Percentiles rank a stretch among this genome's conserved stretches.
Conservation (phyloP, 2,797 vertebrate genomes). For the Arnoldichthys spilopterus region DNA sequence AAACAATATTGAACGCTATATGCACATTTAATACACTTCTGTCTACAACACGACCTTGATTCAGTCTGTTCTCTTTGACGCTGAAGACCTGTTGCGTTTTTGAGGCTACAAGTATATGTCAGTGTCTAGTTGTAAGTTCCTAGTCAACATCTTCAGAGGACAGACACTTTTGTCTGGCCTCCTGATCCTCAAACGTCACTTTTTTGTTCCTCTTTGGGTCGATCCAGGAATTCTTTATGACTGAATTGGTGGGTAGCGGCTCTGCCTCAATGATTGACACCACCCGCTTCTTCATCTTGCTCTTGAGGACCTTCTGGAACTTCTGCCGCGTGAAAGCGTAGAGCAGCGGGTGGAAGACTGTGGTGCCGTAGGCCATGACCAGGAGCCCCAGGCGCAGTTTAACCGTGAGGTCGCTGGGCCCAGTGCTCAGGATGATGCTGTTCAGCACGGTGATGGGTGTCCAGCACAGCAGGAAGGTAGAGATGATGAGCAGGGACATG, state of each 20-base stretch:
- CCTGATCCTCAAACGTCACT: slow-evolving; percentile 87
- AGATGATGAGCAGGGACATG: slow-evolving; percentile 98
- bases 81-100: slow-evolving; percentile 15
- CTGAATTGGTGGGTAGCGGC: slow-evolving; percentile 87
- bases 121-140: slow-evolving; percentile 19
- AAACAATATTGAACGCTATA: slow-evolving; percentile 45
- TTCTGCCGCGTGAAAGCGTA: slow-evolving; percentile 98
- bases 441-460: slow-evolving; percentile 97
- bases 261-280: slow-evolving; percentile 94
- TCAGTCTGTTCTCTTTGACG: slow-evolving; percentile 21
- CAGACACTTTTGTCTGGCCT: slow-evolving; percentile 89
- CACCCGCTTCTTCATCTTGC: slow-evolving; percentile 96
- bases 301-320: slow-evolving; percentile 96
- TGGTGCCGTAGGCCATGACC: slow-evolving; percentile 98
- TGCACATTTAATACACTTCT: slow-evolving; percentile 38
- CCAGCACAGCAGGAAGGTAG: slow-evolving; percentile 98
- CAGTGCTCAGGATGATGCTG: slow-evolving; percentile 92
- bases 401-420: slow-evolving; percentile 94
- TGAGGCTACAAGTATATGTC: slow-evolving; percentile 32
- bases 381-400: slow-evolving; percentile 95
- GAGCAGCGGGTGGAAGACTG: slow-evolving; percentile 96
- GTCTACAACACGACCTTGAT: slow-evolving; percentile 29
- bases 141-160: slow-evolving; percentile 72
- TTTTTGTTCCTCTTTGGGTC: slow-evolving; percentile 93
- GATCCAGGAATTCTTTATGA: slow-evolving; percentile 95